A percentile compares a stretch with the other conserved stretches of the same genome.
Conservation (phyloP, 2,113 vertebrate species). For the Numida meleagris region DNA sequence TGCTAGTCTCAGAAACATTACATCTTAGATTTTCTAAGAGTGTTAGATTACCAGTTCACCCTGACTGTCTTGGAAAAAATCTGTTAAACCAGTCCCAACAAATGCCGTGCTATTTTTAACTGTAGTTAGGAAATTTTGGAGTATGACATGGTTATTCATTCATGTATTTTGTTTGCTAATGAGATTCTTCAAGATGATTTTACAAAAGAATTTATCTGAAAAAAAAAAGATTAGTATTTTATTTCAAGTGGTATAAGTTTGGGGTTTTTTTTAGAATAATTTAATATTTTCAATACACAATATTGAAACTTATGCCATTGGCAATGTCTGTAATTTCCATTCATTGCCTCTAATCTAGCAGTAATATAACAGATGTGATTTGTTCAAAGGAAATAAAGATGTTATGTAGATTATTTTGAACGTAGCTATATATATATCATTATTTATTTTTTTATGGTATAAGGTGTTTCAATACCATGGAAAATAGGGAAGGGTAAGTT, state of each 20-base stretch:
- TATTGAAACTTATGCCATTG: background rate
- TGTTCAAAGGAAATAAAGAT: background rate
- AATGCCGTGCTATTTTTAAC: background rate
- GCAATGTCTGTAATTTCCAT: background rate
- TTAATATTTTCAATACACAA: background rate
- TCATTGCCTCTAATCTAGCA: background rate
- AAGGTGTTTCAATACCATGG: background rate
- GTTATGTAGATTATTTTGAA: background rate
- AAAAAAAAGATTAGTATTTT: background rate
- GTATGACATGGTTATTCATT: background rate
- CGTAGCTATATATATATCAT: background rate
- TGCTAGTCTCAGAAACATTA: background rate
- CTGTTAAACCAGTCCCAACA: background rate
- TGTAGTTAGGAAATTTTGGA: rapidly evolving
- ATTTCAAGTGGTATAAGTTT: background rate
- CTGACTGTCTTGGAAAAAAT: background rate
- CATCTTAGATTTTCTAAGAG: background rate
- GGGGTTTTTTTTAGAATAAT: too few relatives aligned
- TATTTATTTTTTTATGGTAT: background rate
- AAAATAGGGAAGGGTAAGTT: background rate
- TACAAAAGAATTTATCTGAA: background rate
- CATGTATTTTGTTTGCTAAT: background rate
- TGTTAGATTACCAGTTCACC: background rate
- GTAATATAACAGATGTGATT: background rate
- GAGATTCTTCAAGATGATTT: background rate